Percentiles rank a stretch among this genome's conserved stretches.
phyloP scores from a whole-genome alignment of 2,888 invertebrate species.

The Mesodorylaimus sp. region DNA sequence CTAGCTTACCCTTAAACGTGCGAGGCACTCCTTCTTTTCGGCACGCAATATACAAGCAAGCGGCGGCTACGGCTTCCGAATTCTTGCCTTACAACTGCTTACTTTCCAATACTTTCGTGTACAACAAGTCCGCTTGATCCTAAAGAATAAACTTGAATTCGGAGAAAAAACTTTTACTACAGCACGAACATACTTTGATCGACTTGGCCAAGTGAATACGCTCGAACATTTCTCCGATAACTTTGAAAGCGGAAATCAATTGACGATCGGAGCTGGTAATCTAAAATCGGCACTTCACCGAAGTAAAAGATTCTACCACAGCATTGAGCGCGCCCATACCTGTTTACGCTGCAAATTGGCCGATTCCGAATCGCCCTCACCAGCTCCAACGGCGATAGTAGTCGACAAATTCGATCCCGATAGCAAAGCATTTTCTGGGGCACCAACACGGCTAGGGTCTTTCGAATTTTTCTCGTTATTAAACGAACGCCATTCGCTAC shows the following conservation, averaged over 20 bases:
- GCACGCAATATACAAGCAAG: slow-evolving; percentile 95
- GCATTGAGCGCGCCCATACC: slow-evolving; percentile 5
- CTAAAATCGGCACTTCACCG: slow-evolving; percentile 30
- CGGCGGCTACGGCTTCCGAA: slow-evolving; percentile 94
- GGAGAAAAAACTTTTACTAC: no score
- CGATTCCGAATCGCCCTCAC: slow-evolving; percentile 11
- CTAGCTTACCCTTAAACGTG: slow-evolving; percentile 58
- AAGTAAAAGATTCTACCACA: no score
- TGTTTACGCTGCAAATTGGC: background rate
- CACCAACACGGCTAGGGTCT: slow-evolving; percentile 98
- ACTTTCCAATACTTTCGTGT: slow-evolving; percentile 52
- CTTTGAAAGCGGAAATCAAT: slow-evolving; percentile 80
- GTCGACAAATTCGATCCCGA: slow-evolving; percentile 90
- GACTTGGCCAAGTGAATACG: slow-evolving; percentile 87
- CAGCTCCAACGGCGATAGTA: slow-evolving; percentile 51
- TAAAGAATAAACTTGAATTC: slow-evolving; percentile 17
- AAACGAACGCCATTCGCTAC: slow-evolving; percentile 98
- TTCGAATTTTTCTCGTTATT: slow-evolving; percentile 90
- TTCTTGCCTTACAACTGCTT: slow-evolving; percentile 46
- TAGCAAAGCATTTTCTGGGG: slow-evolving; percentile 86
- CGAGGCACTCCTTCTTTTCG: slow-evolving; percentile 94
- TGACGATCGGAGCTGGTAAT: slow-evolving; percentile 89
- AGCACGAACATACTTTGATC: slow-evolving; percentile 57
- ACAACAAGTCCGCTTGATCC: slow-evolving; percentile 83
- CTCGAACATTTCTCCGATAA: slow-evolving; percentile 95